Base-by-base conservation (phyloP, 2,797 vertebrate species). In the Sphenodon punctatus region DNA sequence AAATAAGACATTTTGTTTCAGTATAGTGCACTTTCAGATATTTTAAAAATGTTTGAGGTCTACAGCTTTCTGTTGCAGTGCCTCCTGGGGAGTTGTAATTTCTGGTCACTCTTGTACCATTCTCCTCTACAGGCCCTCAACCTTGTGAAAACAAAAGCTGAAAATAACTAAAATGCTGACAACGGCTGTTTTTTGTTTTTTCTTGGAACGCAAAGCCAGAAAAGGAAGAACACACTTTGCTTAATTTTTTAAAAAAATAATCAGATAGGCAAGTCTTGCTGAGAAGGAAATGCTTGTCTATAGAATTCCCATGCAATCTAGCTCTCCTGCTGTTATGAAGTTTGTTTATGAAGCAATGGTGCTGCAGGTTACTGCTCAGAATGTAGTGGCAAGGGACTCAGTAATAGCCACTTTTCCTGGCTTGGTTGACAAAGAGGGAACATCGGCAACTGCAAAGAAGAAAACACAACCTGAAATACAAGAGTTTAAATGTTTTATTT, bases 391-490 rank as follows among this genome's bases (percentile, higher is more conserved):
- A 90, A 66, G 60, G 76, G 64, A 8, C 42, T 58, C 67, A 59
- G 51, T 66, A 27, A 51, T 51, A 75, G 36, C 30, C 78, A 19
- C 34, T 78, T 84, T 80, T 70, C 70, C 34, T 14, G 1, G 53
- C 76, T 86, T 76, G 49, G 39, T 80, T 80, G 65, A 75, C 75
- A 36, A 90, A 92, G 81, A 67, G 60, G 68, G 79, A 90, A 81
- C 56, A 88, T 68, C 72, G 90, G 74, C 71, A 90, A 32, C 39
- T 74, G 19, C 25, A 34, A 4, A 90, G 30, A 12, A 27, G 78
- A 84, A 82, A 82, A 69, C 41, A 91, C 68, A 75, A 83, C 88
- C 58, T 91, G 76, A 92, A 89, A 85, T 82, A 83, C 43, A 84
- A 20, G 45, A 83, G 73, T 91, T 72, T 46, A 83, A 74, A 55